These are phyloP conservation scores for Formica aserva DNA, from an alignment of 2,888 invertebrate species.

Conservation along the genomic window DNA sequence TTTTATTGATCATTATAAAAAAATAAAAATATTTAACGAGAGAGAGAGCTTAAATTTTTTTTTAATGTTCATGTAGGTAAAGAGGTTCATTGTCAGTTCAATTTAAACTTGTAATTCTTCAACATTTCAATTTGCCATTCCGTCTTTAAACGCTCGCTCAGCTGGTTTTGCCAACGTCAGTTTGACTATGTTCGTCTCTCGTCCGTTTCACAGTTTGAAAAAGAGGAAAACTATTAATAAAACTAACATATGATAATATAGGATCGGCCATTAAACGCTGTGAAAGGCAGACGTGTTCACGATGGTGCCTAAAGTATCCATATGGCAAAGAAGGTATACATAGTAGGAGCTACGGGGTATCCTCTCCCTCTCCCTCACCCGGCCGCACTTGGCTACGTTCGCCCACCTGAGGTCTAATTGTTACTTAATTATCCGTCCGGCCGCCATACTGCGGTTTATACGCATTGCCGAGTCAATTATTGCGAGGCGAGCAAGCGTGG, in stretches of 20 bases:
- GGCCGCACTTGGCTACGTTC: slow-evolving; percentile 72
- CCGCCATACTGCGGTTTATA: slow-evolving; percentile 83
- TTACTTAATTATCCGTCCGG: slow-evolving; percentile 83
- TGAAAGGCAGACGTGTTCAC: slow-evolving; percentile 58
- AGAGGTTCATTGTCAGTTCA: background rate
- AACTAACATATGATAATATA: background rate
- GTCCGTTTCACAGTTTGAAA: background rate
- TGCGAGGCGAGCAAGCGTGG: slow-evolving; percentile 76
- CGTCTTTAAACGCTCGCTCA: background rate
- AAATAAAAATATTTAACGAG: background rate
- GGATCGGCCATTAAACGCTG: slow-evolving; percentile 41
- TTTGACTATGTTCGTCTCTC: background rate
- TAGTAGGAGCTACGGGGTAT: background rate
- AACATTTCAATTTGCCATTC: background rate
- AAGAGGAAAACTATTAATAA: slow-evolving; percentile 1
- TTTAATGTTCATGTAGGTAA: background rate
- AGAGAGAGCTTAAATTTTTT: too few relatives aligned
- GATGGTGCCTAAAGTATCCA: slow-evolving; percentile 55
- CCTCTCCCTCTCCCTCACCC: slow-evolving; percentile 60
- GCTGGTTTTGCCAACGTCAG: background rate
- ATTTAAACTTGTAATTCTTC: background rate
- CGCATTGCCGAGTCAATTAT: slow-evolving; percentile 83
- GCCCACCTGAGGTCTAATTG: slow-evolving; percentile 82
- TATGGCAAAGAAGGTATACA: slow-evolving; percentile 39
- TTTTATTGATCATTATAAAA: background rate